Percentiles rank a stretch among this genome's conserved stretches.
These are phyloP conservation scores for Anorthoa munda DNA, from an alignment of 2,888 invertebrate species.

Conservation along the genomic window DNA sequence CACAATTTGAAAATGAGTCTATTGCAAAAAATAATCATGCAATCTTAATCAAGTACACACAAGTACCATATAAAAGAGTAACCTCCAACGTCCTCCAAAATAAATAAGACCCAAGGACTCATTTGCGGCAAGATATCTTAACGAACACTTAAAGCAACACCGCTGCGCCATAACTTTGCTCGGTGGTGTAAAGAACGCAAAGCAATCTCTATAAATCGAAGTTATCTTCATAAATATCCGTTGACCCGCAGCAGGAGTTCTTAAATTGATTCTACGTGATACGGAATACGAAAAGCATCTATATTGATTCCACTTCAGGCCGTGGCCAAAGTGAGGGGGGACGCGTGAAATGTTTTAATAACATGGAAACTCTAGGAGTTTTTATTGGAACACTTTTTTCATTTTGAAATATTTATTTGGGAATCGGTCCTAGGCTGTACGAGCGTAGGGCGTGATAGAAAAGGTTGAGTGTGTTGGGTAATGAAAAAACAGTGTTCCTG, in stretches of 20 bases:
- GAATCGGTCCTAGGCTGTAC: background rate
- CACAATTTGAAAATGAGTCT: background rate
- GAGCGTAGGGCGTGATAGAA: background rate
- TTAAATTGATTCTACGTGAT: constrained; percentile 89
- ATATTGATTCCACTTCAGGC: constrained; percentile 77
- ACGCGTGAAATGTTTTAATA: constrained; percentile 69
- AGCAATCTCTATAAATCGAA: constrained; percentile 84
- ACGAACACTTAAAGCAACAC: constrained; percentile 53
- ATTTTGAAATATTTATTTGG: constrained; percentile 34
- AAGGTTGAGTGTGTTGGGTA: background rate
- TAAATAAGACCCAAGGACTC: constrained; percentile 42
- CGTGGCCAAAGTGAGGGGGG: constrained; percentile 50
- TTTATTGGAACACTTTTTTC: constrained; percentile 50
- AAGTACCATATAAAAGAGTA: background rate
- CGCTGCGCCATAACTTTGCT: constrained; percentile 58
- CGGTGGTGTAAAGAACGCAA: constrained; percentile 73
- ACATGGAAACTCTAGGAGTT: constrained; percentile 52
- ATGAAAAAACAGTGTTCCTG: background rate
- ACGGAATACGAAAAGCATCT: constrained; percentile 80
- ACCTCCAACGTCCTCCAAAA: constrained; percentile 17
- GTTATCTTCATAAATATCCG: constrained; percentile 86
- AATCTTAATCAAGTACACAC: background rate
- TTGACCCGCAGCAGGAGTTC: constrained; percentile 87
- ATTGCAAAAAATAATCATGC: background rate
- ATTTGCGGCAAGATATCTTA: constrained; percentile 54